Conservation (phyloP, 2,888 invertebrate genomes). For the Heliconius ethilla region DNA sequence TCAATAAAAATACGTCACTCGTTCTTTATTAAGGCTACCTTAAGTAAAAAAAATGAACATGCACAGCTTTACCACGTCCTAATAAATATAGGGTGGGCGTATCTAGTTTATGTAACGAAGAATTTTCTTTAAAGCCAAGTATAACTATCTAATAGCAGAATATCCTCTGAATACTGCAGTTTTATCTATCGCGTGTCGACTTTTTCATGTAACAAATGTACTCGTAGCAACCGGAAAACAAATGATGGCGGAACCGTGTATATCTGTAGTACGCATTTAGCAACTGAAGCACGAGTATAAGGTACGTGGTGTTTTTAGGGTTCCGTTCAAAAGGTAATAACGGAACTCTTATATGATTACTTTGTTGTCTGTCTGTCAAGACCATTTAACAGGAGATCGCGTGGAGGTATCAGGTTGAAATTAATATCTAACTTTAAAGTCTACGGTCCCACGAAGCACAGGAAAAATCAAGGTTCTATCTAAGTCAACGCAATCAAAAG, state of each 20-base stretch:
- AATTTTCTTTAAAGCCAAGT: conserved; percentile 29
- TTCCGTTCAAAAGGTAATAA: no score
- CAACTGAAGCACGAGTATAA: neutral
- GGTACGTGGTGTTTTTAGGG: neutral
- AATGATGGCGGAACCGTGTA: conserved; percentile 27
- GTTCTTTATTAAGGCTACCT: neutral
- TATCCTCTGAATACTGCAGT: conserved; percentile 40
- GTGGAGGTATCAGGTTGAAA: neutral
- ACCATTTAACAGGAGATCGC: no score
- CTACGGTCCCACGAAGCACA: neutral
- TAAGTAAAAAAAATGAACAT: conserved; percentile 1
- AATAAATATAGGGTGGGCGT: conserved; percentile 17
- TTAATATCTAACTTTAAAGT: neutral
- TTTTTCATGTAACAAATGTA: conserved; percentile 27
- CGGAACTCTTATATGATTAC: no score
- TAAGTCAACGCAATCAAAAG: no score
- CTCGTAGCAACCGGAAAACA: conserved; percentile 29
- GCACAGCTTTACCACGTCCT: conserved; percentile 5
- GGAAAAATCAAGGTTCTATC: no score
- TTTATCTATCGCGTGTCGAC: conserved; percentile 39
- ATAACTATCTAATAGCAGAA: conserved; percentile 26
- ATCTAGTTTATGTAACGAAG: conserved; percentile 20
- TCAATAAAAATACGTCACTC: neutral
- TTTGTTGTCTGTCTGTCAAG: no score
- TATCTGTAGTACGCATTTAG: conserved; percentile 33